phyloP scores from a whole-genome alignment of 2,113 vertebrate genomes.

The Sander vitreus region DNA sequence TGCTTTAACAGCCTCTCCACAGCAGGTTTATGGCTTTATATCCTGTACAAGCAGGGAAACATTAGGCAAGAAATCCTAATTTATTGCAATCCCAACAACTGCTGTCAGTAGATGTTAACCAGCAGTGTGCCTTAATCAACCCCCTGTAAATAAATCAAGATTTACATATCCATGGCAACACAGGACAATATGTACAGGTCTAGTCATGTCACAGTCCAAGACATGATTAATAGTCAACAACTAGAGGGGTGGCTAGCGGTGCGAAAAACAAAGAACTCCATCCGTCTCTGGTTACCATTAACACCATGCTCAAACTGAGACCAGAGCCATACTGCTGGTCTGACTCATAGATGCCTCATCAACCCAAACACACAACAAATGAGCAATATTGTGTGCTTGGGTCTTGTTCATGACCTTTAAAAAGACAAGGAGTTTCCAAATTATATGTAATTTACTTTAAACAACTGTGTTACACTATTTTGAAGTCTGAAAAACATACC shows the following conservation, averaged over 20 bases:
- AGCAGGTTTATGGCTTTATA: background rate
- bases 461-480: background rate
- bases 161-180: conserved; percentile 11
- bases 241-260: conserved; percentile 38
- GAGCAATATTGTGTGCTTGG: background rate
- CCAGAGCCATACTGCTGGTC: background rate
- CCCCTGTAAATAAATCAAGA: background rate
- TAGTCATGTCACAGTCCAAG: conserved; percentile 42
- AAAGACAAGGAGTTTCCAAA: conserved; percentile 9
- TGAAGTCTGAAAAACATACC: background rate
- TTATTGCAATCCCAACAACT: background rate
- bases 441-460: conserved; percentile 9
- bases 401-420: conserved; percentile 10
- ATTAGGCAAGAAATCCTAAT: background rate
- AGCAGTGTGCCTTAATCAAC: background rate
- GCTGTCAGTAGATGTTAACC: background rate
- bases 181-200: conserved; percentile 28
- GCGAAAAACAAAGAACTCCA: conserved; percentile 40
- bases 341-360: conserved; percentile 41
- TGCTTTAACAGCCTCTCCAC: background rate
- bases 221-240: conserved; percentile 36
- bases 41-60: background rate
- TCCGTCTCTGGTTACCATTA: conserved; percentile 42
- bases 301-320: conserved; percentile 20
- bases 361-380: conserved; percentile 17